Evolutionary conservation across 2,797 vertebrate genomes (phyloP).

Genomic region (Chelonia mydas): DNA sequence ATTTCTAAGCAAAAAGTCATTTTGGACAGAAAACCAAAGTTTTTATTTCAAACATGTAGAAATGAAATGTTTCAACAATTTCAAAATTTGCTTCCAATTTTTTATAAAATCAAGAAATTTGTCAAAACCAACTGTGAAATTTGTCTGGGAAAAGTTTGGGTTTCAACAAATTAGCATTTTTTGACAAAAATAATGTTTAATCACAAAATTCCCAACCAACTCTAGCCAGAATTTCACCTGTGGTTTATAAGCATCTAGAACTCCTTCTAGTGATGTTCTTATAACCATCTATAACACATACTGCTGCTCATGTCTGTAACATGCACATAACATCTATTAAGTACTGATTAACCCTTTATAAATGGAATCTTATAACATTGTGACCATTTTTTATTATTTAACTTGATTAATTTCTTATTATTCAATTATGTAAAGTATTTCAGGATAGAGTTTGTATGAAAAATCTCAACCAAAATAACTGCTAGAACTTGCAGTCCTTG

Average conservation of each 20-base stretch:
- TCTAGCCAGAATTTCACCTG: background rate
- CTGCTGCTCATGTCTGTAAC: background rate
- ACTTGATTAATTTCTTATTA: fast-evolving
- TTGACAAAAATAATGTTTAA: background rate
- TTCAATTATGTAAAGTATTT: background rate
- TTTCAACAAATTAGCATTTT: background rate
- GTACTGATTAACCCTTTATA: background rate
- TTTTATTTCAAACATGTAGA: background rate
- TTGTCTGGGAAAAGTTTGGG: background rate
- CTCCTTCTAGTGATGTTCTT: background rate
- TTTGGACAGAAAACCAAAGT: background rate
- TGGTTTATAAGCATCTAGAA: background rate
- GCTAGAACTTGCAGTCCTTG: background rate
- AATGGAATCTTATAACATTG: background rate
- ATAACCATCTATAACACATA: background rate
- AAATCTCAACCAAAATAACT: background rate
- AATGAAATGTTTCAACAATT: background rate
- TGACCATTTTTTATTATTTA: background rate
- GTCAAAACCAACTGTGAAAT: background rate
- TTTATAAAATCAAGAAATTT: background rate
- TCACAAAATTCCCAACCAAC: background rate
- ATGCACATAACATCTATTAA: background rate
- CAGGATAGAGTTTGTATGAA: background rate
- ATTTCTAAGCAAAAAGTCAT: background rate
- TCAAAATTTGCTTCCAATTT: background rate